phyloP scores from a whole-genome alignment of 2,113 vertebrate species.

The Motacilla tschutschensis region DNA sequence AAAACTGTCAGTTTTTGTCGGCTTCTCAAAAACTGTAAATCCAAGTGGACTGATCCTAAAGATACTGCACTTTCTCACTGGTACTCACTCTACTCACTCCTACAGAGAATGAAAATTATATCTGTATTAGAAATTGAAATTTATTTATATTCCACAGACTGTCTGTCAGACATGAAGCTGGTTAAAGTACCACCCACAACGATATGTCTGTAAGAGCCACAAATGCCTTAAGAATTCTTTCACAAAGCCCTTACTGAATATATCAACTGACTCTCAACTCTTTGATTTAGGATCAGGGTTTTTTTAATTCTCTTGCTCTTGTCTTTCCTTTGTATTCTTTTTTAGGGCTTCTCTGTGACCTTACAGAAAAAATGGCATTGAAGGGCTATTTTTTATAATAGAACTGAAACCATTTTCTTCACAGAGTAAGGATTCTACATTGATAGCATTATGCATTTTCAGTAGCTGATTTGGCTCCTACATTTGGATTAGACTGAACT shows the following conservation, averaged over 20 bases:
- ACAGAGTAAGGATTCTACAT: neutral
- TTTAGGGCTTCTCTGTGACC: neutral
- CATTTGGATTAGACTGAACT: neutral
- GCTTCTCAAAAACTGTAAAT: neutral
- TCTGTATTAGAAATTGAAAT: neutral
- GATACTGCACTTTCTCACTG: neutral
- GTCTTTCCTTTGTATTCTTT: neutral
- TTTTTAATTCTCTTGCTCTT: neutral
- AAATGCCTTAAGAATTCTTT: neutral
- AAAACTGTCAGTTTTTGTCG: neutral
- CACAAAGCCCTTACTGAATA: neutral
- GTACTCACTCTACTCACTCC: neutral
- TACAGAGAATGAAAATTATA: neutral
- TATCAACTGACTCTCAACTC: neutral
- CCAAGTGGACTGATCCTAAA: neutral
- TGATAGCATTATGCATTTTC: neutral
- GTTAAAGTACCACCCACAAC: neutral
- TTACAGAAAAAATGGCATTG: neutral
- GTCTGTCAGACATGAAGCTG: neutral
- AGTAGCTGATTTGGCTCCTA: conserved; percentile 22
- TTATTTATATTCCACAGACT: neutral
- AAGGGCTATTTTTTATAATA: neutral
- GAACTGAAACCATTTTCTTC: neutral
- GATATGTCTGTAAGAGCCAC: neutral
- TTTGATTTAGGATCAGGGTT: neutral